Conservation (phyloP, 2,113 vertebrate species). For the Epinephelus cyanopodus region DNA sequence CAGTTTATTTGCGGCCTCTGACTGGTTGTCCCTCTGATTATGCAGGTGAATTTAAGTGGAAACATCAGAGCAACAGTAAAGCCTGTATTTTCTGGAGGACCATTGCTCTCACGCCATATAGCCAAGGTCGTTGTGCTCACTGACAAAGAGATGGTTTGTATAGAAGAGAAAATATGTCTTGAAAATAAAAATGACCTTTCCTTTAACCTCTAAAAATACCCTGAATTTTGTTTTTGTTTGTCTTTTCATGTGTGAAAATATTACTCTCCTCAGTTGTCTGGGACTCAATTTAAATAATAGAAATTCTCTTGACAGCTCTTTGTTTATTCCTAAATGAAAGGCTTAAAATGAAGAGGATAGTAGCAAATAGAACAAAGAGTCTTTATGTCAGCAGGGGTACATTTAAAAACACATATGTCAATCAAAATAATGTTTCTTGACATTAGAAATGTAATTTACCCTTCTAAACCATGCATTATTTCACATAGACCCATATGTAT, state of each 20-base stretch:
- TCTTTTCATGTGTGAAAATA: slow-evolving; percentile 30
- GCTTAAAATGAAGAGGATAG: slow-evolving; percentile 15
- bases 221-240: slow-evolving; percentile 38
- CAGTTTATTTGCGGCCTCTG: slow-evolving; percentile 74
- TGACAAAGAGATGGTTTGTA: neutral
- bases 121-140: slow-evolving; percentile 27
- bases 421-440: slow-evolving; percentile 43
- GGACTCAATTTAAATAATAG: slow-evolving; percentile 39
- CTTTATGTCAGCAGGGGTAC: slow-evolving; percentile 30
- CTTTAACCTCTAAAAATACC: slow-evolving; percentile 36
- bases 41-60: slow-evolving; percentile 80
- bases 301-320: slow-evolving; percentile 47
- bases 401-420: slow-evolving; percentile 48
- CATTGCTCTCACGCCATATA: slow-evolving; percentile 76
- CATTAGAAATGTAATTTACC: slow-evolving; percentile 15
- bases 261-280: slow-evolving; percentile 45
- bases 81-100: slow-evolving; percentile 61
- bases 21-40: slow-evolving; percentile 75
- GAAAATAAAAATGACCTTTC: neutral
- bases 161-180: slow-evolving; percentile 1
- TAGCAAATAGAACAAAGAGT: slow-evolving; percentile 29
- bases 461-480: slow-evolving; percentile 11
- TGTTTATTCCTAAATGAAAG: slow-evolving; percentile 53
- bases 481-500: slow-evolving; percentile 18
- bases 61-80: slow-evolving; percentile 66